Evolutionary conservation across 2,113 vertebrate species (phyloP), one percentile per base, ranked within the genome.

Genomic region (Pseudorhombus dupliciocellatus): DNA sequence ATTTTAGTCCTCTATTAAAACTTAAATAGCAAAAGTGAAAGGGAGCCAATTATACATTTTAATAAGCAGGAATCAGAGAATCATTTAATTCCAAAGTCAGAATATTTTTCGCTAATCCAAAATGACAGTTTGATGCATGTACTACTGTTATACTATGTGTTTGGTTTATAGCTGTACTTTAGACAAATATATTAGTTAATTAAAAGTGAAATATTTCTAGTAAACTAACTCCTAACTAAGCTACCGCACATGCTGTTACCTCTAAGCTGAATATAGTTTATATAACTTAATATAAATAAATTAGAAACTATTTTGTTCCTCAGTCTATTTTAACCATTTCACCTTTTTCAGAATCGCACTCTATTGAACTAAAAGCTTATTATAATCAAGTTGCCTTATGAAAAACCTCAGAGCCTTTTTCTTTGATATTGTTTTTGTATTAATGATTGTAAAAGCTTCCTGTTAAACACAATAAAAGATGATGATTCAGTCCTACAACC

Each of bases 381-480:
- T 67, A 10, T 72, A 5, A 53, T 52, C 11, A 40, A 25, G 44
- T 40, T 52, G 81, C 60, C 28, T 61, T 85, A 65, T 75, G 51
- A 77, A 70, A 76, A 74, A 28, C 56, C 57, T 54, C 57, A 64
- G 73, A 75, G 81, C 77, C 75, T 84, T 85, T 83, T 79, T 69
- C 28, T 75, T 75, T 81, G 34, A 80, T 84, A 82, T 87, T 55
- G 10, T 24, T 79, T 73, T 71, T 90, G 78, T 84, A 82, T 72
- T 51, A 83, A 71, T 85, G 28, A 70, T 63, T 89, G 84, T 83
- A 84, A 80, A 73, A 60, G 40, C 55, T 66, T 61, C 57, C 73
- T 90, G 83, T 80, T 83, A 86, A 81, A 40, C 77, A 71, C 57
- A 91, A 91, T 92, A 93, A 93, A 93, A 88, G 76, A 30, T 20